These are phyloP conservation scores for Lynx canadensis DNA, from an alignment of 2,113 vertebrate species.

Conservation along the genomic window DNA sequence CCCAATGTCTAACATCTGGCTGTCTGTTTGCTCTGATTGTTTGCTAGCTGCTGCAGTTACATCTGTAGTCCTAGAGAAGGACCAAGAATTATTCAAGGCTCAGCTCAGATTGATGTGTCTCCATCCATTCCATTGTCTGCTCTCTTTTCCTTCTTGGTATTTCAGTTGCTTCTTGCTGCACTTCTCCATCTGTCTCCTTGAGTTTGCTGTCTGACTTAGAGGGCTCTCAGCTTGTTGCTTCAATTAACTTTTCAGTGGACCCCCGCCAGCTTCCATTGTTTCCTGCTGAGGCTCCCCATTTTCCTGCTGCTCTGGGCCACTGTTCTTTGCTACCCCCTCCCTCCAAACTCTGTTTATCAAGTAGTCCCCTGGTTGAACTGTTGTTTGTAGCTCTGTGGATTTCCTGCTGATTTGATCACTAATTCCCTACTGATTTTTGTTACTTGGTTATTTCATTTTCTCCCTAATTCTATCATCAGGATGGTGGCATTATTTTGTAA, in stretches of 20 bases:
- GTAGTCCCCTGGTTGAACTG: conserved; percentile 71
- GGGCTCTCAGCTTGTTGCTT: conserved; percentile 78
- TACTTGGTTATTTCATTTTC: conserved; percentile 79
- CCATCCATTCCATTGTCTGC: not conserved
- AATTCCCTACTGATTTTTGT: conserved; percentile 79
- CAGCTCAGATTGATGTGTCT: not conserved
- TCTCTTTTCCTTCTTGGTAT: not conserved
- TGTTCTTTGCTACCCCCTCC: conserved; percentile 41
- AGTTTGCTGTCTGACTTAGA: conserved; percentile 21
- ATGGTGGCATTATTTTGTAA: conserved; percentile 60
- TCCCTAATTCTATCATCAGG: conserved; percentile 68
- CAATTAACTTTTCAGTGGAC: conserved; percentile 83
- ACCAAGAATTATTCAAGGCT: not conserved
- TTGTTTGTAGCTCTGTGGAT: conserved; percentile 71
- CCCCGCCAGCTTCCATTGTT: conserved; percentile 66
- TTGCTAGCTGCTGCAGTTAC: not conserved
- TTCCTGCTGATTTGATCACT: conserved; percentile 83
- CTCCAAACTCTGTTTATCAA: conserved; percentile 61
- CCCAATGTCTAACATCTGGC: not conserved
- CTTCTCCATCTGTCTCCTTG: conserved; percentile 48
- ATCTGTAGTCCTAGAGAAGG: not conserved
- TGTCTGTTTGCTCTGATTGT: not conserved
- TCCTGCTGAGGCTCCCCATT: conserved; percentile 72
- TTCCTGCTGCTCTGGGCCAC: conserved; percentile 76
- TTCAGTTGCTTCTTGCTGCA: conserved; percentile 45